Percentiles rank a stretch among this genome's conserved stretches.
These are phyloP conservation scores for Scomber colias DNA, from an alignment of 2,113 vertebrate genomes.

Conservation along the genomic window DNA sequence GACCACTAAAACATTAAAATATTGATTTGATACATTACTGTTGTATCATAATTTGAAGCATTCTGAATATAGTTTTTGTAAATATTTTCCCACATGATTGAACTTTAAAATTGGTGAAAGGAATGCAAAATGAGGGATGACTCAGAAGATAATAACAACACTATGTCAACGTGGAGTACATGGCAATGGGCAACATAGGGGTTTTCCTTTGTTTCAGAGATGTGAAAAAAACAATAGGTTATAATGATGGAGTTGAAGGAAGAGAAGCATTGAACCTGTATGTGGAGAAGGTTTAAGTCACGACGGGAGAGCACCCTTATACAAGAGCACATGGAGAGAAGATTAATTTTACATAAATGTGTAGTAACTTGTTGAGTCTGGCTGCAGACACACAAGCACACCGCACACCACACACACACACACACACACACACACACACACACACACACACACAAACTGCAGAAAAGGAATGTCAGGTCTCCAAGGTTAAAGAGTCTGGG, in stretches of 20 bases:
- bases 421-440: constrained; percentile 18
- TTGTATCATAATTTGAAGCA: neutral
- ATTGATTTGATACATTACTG: neutral
- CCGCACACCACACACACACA: constrained; percentile 50
- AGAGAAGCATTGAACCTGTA: constrained; percentile 11
- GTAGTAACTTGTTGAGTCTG: constrained; percentile 52
- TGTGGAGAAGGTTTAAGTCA: constrained; percentile 27
- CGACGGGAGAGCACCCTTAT: constrained; percentile 9
- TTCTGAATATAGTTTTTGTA: constrained; percentile 4
- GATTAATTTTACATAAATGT: constrained; percentile 68
- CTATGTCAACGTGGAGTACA: constrained; percentile 1
- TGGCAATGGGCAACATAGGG: neutral
- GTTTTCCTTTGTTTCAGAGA: neutral
- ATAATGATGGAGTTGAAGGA: neutral
- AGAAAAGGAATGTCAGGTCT: constrained; percentile 72
- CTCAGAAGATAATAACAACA: constrained; percentile 15
- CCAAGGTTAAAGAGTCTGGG: constrained; percentile 72
- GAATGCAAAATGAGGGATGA: neutral
- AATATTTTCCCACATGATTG: neutral
- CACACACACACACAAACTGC: constrained; percentile 62
- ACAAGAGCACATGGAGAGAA: constrained; percentile 46
- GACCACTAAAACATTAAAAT: neutral
- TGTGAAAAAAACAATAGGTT: neutral
- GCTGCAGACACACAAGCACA: constrained; percentile 34
- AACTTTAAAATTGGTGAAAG: neutral